phyloP scores from a whole-genome alignment of 2,888 invertebrate genomes.

The Trisateles emortualis region DNA sequence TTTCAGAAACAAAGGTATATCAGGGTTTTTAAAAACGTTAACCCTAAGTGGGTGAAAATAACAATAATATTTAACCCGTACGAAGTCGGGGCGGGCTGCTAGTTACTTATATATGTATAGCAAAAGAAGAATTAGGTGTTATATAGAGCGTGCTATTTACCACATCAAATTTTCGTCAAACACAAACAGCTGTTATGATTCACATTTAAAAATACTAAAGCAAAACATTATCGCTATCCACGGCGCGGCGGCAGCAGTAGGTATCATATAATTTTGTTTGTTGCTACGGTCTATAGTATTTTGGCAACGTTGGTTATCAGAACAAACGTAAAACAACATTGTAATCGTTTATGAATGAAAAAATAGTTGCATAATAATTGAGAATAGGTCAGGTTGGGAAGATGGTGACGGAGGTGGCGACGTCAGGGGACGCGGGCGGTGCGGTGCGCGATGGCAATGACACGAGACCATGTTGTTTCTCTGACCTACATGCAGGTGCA shows the following conservation, averaged over 20 bases:
- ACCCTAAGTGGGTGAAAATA: no score
- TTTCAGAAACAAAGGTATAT: no score
- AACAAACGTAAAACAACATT: conserved; percentile 1
- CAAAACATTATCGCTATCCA: background rate
- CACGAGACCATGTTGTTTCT: conserved; percentile 41
- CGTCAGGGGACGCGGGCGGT: conserved; percentile 3
- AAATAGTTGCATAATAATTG: background rate
- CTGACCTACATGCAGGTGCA: conserved; percentile 56
- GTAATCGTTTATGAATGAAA: conserved; percentile 10
- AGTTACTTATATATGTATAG: no score
- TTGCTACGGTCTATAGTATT: background rate
- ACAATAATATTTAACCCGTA: no score
- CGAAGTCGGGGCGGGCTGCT: no score
- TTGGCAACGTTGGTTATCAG: conserved; percentile 7
- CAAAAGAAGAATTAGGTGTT: no score
- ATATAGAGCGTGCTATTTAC: no score
- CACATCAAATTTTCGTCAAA: background rate
- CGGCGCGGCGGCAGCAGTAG: background rate
- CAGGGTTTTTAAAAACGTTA: no score
- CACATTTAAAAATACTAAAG: background rate
- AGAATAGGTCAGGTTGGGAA: conserved; percentile 8
- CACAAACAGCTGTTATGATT: background rate
- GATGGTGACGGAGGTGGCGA: background rate
- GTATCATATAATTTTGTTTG: background rate
- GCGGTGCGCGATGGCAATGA: conserved; percentile 44